Evolutionary conservation across 2,888 invertebrate species (phyloP).

Genomic region (Tryphoninae sp.): DNA sequence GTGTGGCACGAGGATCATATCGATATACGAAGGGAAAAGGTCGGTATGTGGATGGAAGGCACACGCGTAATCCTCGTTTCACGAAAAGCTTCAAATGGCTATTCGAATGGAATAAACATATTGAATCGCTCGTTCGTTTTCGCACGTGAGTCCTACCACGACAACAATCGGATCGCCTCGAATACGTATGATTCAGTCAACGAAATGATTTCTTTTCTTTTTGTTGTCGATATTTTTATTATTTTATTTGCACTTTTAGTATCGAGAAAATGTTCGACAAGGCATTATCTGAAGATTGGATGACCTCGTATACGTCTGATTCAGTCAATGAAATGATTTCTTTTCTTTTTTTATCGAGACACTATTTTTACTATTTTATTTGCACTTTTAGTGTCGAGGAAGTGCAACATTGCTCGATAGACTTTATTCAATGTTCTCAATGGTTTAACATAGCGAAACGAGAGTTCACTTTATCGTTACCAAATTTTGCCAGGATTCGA

Average conservation of each 20-base stretch:
- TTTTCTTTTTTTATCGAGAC: background rate
- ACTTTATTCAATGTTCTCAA: too few relatives aligned
- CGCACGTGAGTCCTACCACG: background rate
- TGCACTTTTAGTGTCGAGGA: background rate
- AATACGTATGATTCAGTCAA: background rate
- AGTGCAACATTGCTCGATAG: too few relatives aligned
- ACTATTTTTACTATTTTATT: background rate
- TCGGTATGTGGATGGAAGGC: conserved; percentile 3
- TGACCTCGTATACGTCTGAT: background rate
- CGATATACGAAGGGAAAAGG: background rate
- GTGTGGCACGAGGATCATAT: background rate
- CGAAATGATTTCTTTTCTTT: background rate
- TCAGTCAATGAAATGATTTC: background rate
- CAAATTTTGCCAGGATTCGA: too few relatives aligned
- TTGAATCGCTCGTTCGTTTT: conserved; percentile 22
- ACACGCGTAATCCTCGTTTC: conserved; percentile 42
- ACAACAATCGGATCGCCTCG: conserved; percentile 10
- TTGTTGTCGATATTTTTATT: background rate
- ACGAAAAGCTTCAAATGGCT: conserved; percentile 19
- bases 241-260: background rate
- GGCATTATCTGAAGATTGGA: background rate
- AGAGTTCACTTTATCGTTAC: too few relatives aligned
- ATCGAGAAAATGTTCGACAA: too few relatives aligned
- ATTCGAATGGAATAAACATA: conserved; percentile 44
- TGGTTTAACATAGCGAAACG: too few relatives aligned